Evolutionary conservation across 2,797 vertebrate genomes (phyloP).

Genomic region (Sternarchorhynchus goeldii): DNA sequence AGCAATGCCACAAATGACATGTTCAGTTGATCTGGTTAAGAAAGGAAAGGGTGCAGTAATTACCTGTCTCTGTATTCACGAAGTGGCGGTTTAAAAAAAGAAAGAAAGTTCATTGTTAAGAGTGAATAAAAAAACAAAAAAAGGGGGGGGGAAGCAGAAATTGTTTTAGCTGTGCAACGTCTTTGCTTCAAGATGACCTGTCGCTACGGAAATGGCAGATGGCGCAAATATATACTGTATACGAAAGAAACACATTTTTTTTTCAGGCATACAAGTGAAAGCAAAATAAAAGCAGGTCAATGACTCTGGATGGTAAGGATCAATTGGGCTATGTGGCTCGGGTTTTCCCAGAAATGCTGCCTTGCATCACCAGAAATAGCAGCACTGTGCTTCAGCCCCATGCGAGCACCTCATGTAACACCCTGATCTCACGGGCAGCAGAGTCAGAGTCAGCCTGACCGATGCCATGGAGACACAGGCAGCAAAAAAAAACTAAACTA

Average conservation of each 20-base stretch:
- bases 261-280: background rate
- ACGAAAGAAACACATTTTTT: constrained; percentile 24
- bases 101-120: constrained; percentile 59
- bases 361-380: constrained; percentile 50
- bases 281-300: constrained; percentile 29
- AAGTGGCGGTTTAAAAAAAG: constrained; percentile 67
- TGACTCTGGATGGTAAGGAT: constrained; percentile 34
- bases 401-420: constrained; percentile 9
- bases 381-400: constrained; percentile 20
- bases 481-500: background rate
- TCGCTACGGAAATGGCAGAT: background rate
- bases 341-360: constrained; percentile 38
- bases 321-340: constrained; percentile 21
- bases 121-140: constrained; percentile 31
- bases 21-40: constrained; percentile 33
- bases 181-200: background rate
- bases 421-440: constrained; percentile 9
- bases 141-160: background rate
- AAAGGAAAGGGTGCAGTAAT: constrained; percentile 59
- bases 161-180: background rate
- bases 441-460: background rate
- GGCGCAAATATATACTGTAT: background rate
- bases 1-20: constrained; percentile 38
- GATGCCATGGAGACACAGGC: background rate
- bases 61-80: constrained; percentile 90